phyloP scores from a whole-genome alignment of 2,888 invertebrate species.

The Rhimphoctona megacephalus region DNA sequence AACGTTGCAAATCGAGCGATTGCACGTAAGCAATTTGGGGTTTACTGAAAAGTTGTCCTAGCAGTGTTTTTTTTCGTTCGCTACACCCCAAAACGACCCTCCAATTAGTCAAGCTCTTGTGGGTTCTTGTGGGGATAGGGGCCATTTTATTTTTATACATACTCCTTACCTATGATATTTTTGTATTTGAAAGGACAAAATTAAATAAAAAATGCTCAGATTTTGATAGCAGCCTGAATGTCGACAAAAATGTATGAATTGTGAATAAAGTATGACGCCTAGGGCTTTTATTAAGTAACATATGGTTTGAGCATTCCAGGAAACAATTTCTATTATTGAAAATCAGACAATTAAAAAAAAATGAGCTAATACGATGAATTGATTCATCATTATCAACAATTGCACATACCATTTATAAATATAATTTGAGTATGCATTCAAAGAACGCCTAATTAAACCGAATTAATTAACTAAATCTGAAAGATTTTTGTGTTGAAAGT shows the following conservation, averaged over 20 bases:
- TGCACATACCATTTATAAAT: too few species aligned
- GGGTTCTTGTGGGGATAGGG: background rate
- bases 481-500: background rate
- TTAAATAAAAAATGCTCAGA: background rate
- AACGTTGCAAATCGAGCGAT: conserved; percentile 45
- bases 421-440: too few species aligned
- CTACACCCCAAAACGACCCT: background rate
- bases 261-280: background rate
- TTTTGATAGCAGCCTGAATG: background rate
- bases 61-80: conserved; percentile 8
- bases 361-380: too few species aligned
- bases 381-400: too few species aligned
- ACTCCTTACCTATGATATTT: background rate
- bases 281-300: background rate
- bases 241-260: background rate
- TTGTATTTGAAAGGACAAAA: background rate
- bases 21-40: conserved; percentile 22
- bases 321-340: background rate
- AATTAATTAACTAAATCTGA: background rate
- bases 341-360: background rate
- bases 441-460: background rate
- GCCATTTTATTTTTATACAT: background rate
- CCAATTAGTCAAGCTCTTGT: conserved; percentile 5
- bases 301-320: background rate
- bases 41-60: conserved; percentile 6